phyloP scores from a whole-genome alignment of 37 sponge, comb jelly and placozoan species.

The Ephydatia muelleri region DNA sequence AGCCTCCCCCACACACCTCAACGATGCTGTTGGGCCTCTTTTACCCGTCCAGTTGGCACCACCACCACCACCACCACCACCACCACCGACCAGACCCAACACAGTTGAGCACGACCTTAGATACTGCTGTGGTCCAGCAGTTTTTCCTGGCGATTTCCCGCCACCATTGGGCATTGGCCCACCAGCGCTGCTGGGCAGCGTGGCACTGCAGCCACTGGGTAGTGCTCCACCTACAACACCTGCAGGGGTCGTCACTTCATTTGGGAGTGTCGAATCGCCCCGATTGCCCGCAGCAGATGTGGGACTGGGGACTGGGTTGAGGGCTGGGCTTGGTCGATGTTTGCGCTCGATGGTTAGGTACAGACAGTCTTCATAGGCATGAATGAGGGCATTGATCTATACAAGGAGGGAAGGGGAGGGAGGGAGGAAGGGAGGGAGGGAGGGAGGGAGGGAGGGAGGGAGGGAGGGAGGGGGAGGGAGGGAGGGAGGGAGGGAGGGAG shows the following conservation, averaged over 20 bases:
- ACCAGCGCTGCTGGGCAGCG: background rate
- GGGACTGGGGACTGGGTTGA: background rate
- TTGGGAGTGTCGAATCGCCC: background rate
- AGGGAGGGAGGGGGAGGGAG: background rate
- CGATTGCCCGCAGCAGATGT: background rate
- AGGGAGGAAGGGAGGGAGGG: background rate
- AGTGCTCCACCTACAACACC: background rate
- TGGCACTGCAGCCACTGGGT: background rate
- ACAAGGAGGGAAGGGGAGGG: background rate
- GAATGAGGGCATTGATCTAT: slow-evolving; percentile 60
- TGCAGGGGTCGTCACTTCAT: background rate
- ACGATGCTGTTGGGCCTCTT: background rate
- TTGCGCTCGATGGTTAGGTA: slow-evolving; percentile 49
- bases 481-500: background rate
- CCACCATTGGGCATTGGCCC: background rate
- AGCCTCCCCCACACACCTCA: background rate
- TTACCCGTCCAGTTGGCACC: background rate
- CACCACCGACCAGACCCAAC: background rate
- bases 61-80: too few species aligned
- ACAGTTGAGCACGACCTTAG: background rate
- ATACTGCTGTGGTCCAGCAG: background rate
- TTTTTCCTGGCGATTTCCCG: background rate
- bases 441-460: background rate
- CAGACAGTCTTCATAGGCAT: slow-evolving; percentile 51
- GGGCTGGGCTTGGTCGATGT: background rate